Percentiles rank a stretch among this genome's conserved stretches.
These are phyloP conservation scores for Phylloscopus collybita DNA, from an alignment of 2,797 vertebrate genomes.

Conservation along the genomic window DNA sequence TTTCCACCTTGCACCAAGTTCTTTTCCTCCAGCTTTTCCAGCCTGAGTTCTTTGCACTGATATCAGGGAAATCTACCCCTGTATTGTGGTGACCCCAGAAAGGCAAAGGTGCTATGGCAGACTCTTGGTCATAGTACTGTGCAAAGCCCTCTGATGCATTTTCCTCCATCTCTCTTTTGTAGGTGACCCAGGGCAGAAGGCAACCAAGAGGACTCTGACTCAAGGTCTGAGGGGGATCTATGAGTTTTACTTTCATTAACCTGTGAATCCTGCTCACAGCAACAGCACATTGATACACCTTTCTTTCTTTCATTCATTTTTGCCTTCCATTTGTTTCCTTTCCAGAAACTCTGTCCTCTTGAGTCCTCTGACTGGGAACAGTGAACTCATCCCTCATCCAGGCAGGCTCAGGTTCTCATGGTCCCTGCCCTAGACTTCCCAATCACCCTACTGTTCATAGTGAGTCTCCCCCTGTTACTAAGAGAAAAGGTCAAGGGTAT, in stretches of 20 bases:
- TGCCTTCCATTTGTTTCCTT: not conserved
- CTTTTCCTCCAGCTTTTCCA: not conserved
- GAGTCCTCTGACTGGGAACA: not conserved
- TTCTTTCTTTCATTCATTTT: not conserved
- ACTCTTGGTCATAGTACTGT: not conserved
- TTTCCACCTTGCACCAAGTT: not conserved
- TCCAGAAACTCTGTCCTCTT: not conserved
- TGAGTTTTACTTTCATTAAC: not conserved
- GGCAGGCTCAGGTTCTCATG: not conserved
- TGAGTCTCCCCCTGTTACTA: not conserved
- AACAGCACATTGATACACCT: not conserved
- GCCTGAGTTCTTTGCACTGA: not conserved
- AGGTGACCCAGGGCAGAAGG: not conserved
- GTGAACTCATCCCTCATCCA: not conserved
- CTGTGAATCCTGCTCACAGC: not conserved
- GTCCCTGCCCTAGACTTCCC: not conserved
- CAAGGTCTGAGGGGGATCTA: not conserved
- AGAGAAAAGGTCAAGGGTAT: not conserved
- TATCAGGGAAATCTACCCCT: not conserved
- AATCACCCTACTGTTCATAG: not conserved
- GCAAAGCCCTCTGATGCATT: not conserved
- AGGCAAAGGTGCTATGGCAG: not conserved
- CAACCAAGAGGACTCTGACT: not conserved
- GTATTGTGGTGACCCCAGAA: not conserved
- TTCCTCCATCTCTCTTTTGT: not conserved